These are phyloP conservation scores for Herpailurus yagouaroundi DNA, from an alignment of 2,113 vertebrate species.

Conservation along the genomic window DNA sequence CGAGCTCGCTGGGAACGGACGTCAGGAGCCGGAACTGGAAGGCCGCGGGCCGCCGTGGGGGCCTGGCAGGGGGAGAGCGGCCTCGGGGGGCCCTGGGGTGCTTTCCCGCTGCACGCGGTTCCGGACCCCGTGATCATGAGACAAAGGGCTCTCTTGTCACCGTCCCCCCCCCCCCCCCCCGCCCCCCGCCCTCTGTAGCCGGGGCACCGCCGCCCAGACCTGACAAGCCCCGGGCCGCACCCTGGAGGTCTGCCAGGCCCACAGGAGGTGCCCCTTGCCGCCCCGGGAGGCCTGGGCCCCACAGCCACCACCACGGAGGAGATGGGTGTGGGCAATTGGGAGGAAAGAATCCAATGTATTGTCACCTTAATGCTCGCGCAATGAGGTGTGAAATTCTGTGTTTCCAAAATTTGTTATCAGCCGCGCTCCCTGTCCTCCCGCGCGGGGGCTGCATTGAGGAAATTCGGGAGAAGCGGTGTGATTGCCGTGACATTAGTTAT, in stretches of 20 bases:
- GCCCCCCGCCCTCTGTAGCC: no score
- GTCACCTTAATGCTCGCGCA: neutral
- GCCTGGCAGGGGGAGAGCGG: neutral
- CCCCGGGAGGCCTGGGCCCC: neutral
- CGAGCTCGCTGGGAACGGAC: conserved; percentile 32
- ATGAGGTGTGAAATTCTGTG: neutral
- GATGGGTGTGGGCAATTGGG: fast-evolving
- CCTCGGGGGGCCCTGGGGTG: fast-evolving
- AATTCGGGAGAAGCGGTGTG: neutral
- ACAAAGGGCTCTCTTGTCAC: neutral
- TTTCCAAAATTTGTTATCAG: conserved; percentile 46
- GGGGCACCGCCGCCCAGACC: neutral
- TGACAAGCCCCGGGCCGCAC: fast-evolving
- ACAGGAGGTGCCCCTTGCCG: neutral
- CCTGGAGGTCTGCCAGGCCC: fast-evolving
- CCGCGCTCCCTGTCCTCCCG: neutral
- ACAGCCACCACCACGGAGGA: neutral
- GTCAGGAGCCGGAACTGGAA: neutral
- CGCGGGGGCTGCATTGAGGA: neutral
- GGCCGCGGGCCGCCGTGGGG: neutral
- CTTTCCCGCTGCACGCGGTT: fast-evolving
- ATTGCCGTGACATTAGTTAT: neutral
- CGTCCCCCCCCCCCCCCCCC: fast-evolving
- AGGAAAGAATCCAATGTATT: fast-evolving
- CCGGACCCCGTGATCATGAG: fast-evolving